Evolutionary conservation across 1,140 invertebrate species (phyloP).

Genomic region (Dinoponera quadriceps): DNA sequence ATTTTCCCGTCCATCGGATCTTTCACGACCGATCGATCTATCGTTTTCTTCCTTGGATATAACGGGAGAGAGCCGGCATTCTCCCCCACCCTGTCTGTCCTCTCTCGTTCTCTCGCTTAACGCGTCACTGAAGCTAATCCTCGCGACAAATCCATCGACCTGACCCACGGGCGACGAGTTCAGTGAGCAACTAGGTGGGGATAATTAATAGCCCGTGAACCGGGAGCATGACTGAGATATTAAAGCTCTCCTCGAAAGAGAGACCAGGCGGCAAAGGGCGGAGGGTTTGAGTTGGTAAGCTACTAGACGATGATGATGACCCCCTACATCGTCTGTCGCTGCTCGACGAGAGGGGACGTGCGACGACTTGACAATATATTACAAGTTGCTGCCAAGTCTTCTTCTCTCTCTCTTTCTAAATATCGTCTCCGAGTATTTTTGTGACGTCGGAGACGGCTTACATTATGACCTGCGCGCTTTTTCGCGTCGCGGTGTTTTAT

Average conservation of each 20-base stretch:
- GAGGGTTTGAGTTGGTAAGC: constrained; percentile 47
- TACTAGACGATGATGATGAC: constrained; percentile 55
- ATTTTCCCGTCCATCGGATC: constrained; percentile 1
- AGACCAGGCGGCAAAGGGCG: constrained; percentile 31
- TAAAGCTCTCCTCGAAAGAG: constrained; percentile 35
- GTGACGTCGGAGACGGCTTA: constrained; percentile 33
- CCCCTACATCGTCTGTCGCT: constrained; percentile 48
- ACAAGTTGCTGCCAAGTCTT: constrained; percentile 47
- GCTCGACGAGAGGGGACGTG: constrained; percentile 11
- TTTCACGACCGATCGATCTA: not conserved
- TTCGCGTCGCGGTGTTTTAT: constrained; percentile 40
- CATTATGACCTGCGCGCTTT: constrained; percentile 26
- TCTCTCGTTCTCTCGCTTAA: constrained; percentile 11
- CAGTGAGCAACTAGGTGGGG: constrained; percentile 33
- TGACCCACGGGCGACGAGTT: constrained; percentile 30
- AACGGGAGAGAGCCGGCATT: not conserved
- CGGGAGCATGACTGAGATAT: constrained; percentile 52
- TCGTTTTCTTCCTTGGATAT: not conserved
- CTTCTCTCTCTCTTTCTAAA: constrained; percentile 13
- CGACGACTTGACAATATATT: constrained; percentile 59
- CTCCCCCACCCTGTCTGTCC: not conserved
- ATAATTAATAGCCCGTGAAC: constrained; percentile 54
- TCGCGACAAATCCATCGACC: constrained; percentile 44
- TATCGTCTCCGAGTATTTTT: constrained; percentile 46
- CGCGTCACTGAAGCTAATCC: constrained; percentile 36